A percentile compares a stretch with the other conserved stretches of the same genome.
These are phyloP conservation scores for Anoura caudifer DNA, from an alignment of 2,113 vertebrate species.

Conservation along the genomic window DNA sequence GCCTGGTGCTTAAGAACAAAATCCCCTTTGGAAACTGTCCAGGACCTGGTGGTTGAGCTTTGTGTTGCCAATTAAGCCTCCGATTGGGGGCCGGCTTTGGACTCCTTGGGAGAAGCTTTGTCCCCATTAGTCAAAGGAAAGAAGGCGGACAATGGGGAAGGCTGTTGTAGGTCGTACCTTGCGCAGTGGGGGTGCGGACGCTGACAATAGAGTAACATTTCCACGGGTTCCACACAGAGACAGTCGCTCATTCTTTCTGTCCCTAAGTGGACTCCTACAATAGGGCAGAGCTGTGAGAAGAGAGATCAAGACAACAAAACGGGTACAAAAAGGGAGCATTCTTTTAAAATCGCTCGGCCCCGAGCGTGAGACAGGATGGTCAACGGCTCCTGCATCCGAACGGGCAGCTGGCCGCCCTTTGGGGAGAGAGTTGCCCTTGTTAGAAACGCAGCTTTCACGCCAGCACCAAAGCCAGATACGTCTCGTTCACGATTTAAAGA, in stretches of 20 bases:
- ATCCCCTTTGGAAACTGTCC: slow-evolving; percentile 72
- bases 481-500: accelerated
- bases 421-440: not conserved
- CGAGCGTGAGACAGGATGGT: slow-evolving; percentile 48
- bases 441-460: not conserved
- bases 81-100: slow-evolving; percentile 51
- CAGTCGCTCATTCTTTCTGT: slow-evolving; percentile 62
- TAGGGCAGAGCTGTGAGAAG: slow-evolving; percentile 56
- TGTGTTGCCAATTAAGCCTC: slow-evolving; percentile 76
- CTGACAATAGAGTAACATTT: slow-evolving; percentile 35
- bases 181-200: slow-evolving; percentile 65
- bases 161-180: slow-evolving; percentile 70
- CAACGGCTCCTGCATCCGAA: slow-evolving; percentile 51
- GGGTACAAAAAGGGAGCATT: slow-evolving; percentile 60
- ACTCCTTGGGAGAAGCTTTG: slow-evolving; percentile 73
- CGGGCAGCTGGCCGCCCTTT: not conserved
- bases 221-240: slow-evolving; percentile 54
- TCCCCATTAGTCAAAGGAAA: slow-evolving; percentile 58
- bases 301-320: slow-evolving; percentile 67
- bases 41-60: slow-evolving; percentile 59
- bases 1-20: slow-evolving; percentile 61
- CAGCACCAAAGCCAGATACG: accelerated
- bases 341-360: slow-evolving; percentile 49
- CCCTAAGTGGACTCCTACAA: slow-evolving; percentile 33
- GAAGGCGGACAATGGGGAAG: not conserved